phyloP scores from a whole-genome alignment of 2,113 vertebrate species.

The Cebidichthys violaceus region DNA sequence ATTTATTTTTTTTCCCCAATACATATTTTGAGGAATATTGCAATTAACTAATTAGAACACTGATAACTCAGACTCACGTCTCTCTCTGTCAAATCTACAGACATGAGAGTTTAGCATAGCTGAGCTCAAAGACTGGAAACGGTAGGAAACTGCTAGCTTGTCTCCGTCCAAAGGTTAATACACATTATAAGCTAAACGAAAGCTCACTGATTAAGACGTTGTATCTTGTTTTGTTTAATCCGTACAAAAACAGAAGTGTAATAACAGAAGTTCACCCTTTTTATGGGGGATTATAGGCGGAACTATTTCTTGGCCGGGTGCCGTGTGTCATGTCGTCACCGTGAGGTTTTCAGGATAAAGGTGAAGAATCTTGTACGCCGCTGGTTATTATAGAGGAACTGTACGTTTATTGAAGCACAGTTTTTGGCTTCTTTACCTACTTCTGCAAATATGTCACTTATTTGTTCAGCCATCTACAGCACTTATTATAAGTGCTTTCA shows the following conservation, averaged over 20 bases:
- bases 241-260: neutral
- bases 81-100: neutral
- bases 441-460: conserved; percentile 1
- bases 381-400: neutral
- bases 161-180: neutral
- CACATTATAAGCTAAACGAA: neutral
- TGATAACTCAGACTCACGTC: neutral
- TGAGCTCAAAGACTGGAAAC: neutral
- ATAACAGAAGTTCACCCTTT: neutral
- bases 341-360: neutral
- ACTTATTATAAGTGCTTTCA: neutral
- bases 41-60: neutral
- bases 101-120: neutral
- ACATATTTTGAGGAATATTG: neutral
- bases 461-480: neutral
- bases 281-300: neutral
- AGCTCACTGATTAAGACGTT: neutral
- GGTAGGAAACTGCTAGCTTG: neutral
- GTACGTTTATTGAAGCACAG: neutral
- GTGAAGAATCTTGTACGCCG: fast-evolving
- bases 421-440: neutral
- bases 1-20: neutral
- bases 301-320: neutral
- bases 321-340: neutral
- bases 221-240: neutral